Conservation (phyloP, 2,888 invertebrate species). For the Elysia crispata region DNA sequence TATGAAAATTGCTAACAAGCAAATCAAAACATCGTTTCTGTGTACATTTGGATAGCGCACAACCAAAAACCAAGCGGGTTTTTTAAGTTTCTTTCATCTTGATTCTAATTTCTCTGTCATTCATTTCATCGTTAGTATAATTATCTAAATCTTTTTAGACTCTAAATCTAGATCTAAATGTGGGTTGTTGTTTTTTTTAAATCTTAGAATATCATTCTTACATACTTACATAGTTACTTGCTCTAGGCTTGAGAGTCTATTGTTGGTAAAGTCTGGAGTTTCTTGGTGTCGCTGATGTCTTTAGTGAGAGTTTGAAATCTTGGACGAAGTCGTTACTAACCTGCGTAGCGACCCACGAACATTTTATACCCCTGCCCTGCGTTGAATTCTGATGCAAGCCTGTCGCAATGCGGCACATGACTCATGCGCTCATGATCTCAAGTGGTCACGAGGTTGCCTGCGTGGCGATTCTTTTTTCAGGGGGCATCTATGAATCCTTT, state of each 20-base stretch:
- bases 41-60: too few species aligned
- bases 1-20: too few species aligned
- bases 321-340: background rate
- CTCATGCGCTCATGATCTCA: conserved; percentile 23
- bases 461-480: conserved; percentile 28
- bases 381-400: conserved; percentile 34
- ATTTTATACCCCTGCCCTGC: conserved; percentile 44
- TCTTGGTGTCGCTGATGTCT: conserved; percentile 1
- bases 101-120: too few species aligned
- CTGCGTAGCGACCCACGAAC: conserved; percentile 35
- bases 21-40: too few species aligned
- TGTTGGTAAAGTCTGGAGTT: background rate
- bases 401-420: conserved; percentile 46
- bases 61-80: too few species aligned
- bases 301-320: background rate
- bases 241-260: background rate
- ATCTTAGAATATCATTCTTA: background rate
- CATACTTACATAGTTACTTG: too few species aligned
- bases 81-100: too few species aligned
- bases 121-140: too few species aligned
- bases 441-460: conserved; percentile 26
- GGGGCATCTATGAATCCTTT: too few species aligned
- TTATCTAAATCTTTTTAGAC: too few species aligned
- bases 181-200: background rate
- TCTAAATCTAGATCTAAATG: too few species aligned